Percentiles rank a stretch among this genome's conserved stretches.
These are phyloP conservation scores for Dusona sp. DNA, from an alignment of 2,888 invertebrate species.

Conservation along the genomic window DNA sequence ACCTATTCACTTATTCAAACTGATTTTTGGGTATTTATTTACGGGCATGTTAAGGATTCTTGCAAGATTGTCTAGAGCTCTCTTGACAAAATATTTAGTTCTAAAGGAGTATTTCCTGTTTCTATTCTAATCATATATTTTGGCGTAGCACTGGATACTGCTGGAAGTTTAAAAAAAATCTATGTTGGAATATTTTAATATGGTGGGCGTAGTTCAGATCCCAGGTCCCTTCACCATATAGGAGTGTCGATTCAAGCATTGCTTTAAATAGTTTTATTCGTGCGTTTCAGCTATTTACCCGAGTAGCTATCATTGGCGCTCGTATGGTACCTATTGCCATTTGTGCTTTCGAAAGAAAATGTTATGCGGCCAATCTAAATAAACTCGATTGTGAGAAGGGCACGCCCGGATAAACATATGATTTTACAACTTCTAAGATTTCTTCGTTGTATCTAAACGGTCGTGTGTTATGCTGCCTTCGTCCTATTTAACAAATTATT, in stretches of 20 bases:
- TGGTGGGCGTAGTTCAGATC: conserved; percentile 18
- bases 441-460: neutral
- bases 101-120: conserved; percentile 11
- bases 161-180: conserved; percentile 22
- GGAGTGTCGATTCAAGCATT: conserved; percentile 10
- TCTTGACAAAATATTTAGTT: conserved; percentile 17
- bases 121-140: conserved; percentile 48
- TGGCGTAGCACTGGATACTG: conserved; percentile 30
- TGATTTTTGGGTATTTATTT: neutral
- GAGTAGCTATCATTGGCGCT: conserved; percentile 26
- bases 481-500: neutral
- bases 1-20: conserved; percentile 1
- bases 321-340: conserved; percentile 17
- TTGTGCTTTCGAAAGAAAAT: conserved; percentile 5
- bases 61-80: conserved; percentile 10
- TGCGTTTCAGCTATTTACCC: too few species aligned
- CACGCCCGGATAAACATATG: conserved; percentile 23
- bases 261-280: neutral
- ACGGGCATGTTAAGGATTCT: conserved; percentile 9
- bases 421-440: conserved; percentile 7
- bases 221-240: conserved; percentile 43
- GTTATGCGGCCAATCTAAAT: neutral
- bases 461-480: neutral
- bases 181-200: conserved; percentile 35
- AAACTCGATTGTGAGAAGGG: conserved; percentile 8